These are phyloP conservation scores for Timema cristinae DNA, from an alignment of 2,888 invertebrate species.

Conservation along the genomic window DNA sequence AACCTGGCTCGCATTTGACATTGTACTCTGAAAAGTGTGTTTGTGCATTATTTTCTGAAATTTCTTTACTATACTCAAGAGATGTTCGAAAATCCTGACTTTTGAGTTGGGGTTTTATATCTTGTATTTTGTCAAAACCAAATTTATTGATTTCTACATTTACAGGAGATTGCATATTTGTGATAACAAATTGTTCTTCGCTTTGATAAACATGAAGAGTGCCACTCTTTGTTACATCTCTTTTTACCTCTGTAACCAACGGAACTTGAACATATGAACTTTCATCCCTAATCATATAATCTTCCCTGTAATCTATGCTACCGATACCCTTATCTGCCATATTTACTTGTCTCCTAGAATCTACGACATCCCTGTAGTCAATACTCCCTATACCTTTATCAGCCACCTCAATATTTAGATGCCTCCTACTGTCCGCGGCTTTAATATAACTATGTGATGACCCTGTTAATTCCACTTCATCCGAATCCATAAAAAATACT, in stretches of 20 bases:
- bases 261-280: not conserved
- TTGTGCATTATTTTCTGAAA: constrained; percentile 17
- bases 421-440: constrained; percentile 7
- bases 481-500: constrained; percentile 17
- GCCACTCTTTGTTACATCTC: too few species aligned
- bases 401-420: constrained; percentile 14
- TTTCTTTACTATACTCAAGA: constrained; percentile 8
- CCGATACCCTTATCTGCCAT: constrained; percentile 10
- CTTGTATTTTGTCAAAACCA: too few species aligned
- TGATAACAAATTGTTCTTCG: not conserved
- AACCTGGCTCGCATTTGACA: constrained; percentile 37
- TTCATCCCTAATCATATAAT: constrained; percentile 15
- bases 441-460: constrained; percentile 10
- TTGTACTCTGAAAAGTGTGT: constrained; percentile 29
- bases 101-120: too few species aligned
- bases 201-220: not conserved
- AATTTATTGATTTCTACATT: too few species aligned
- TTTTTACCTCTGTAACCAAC: too few species aligned
- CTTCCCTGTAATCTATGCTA: constrained; percentile 11
- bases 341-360: too few species aligned
- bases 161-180: too few species aligned
- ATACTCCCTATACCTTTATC: constrained; percentile 15
- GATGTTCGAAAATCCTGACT: not conserved
- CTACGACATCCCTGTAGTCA: too few species aligned
- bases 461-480: constrained; percentile 6